Conservation (phyloP, 1,140 invertebrate species). For the Bradysia coprophila region DNA sequence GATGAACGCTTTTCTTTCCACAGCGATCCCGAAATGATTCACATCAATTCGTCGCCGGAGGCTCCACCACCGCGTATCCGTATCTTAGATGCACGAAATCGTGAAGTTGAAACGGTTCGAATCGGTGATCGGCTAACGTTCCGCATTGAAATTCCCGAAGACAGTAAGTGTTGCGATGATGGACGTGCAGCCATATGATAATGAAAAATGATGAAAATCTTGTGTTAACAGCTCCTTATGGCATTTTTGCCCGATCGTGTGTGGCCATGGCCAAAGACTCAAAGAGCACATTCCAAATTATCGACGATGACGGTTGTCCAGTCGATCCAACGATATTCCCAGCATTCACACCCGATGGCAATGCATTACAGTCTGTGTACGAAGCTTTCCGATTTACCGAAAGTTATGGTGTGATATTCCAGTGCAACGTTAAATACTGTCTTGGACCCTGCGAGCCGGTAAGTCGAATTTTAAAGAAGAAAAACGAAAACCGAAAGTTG, state of each 20-base stretch:
- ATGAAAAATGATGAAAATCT: neutral
- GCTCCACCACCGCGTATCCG: constrained; percentile 84
- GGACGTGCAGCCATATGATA: too few species aligned
- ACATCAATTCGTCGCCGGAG: constrained; percentile 85
- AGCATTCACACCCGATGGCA: constrained; percentile 69
- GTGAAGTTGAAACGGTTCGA: constrained; percentile 83
- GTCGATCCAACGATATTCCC: constrained; percentile 88
- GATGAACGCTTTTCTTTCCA: neutral
- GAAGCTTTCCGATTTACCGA: constrained; percentile 92
- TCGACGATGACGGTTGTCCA: constrained; percentile 87
- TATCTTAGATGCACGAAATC: constrained; percentile 63
- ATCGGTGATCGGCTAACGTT: constrained; percentile 90
- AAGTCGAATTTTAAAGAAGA: too few species aligned
- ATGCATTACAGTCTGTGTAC: constrained; percentile 75
- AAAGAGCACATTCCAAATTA: constrained; percentile 88
- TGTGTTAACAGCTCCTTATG: constrained; percentile 63
- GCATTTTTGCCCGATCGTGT: constrained; percentile 87
- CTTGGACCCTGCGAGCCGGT: constrained; percentile 85
- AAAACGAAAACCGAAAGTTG: too few species aligned
- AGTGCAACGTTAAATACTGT: constrained; percentile 93
- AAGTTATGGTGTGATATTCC: constrained; percentile 91
- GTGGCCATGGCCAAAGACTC: constrained; percentile 94
- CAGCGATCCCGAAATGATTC: constrained; percentile 86
- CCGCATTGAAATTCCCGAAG: constrained; percentile 89
- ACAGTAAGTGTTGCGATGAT: constrained; percentile 71